Percentiles rank a stretch among this genome's conserved stretches.
These are phyloP conservation scores for Sorex maritimensis DNA, from an alignment of 2,797 vertebrate genomes.

Conservation along the genomic window DNA sequence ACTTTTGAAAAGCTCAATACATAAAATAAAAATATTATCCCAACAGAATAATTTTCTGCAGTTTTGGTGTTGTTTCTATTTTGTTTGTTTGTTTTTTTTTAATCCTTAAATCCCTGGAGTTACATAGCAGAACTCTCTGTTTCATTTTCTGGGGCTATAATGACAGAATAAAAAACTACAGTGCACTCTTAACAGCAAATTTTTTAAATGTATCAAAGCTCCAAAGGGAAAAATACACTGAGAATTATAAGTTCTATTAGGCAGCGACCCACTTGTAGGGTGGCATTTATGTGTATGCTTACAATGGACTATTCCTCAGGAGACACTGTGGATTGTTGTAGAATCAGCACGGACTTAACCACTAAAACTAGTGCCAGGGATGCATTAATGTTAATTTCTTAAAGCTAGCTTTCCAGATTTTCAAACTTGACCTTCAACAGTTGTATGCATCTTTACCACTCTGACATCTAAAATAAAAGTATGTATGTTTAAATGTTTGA, in stretches of 20 bases:
- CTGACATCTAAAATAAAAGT: not conserved
- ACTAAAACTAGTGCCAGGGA: constrained; percentile 59
- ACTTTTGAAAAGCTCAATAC: constrained; percentile 79
- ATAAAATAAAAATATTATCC: constrained; percentile 77
- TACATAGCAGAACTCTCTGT: constrained; percentile 81
- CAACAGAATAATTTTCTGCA: constrained; percentile 26
- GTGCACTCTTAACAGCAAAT: constrained; percentile 82
- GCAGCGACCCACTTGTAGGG: constrained; percentile 71
- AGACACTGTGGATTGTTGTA: constrained; percentile 62
- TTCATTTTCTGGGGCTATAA: constrained; percentile 85
- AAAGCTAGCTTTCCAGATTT: not conserved
- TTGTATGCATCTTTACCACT: not conserved
- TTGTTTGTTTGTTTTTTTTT: constrained; percentile 60
- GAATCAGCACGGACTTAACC: constrained; percentile 70
- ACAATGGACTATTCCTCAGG: not conserved
- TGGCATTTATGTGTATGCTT: constrained; percentile 58
- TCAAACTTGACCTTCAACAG: constrained; percentile 51
- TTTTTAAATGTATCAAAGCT: constrained; percentile 82
- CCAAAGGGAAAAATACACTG: constrained; percentile 83
- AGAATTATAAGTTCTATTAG: constrained; percentile 86
- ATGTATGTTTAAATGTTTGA: not conserved
- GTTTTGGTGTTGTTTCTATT: constrained; percentile 44
- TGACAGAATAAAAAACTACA: constrained; percentile 87
- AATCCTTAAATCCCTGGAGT: constrained; percentile 82
- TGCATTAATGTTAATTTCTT: constrained; percentile 20